phyloP scores from a whole-genome alignment of 2,113 vertebrate genomes.

The Chaetops frenatus region DNA sequence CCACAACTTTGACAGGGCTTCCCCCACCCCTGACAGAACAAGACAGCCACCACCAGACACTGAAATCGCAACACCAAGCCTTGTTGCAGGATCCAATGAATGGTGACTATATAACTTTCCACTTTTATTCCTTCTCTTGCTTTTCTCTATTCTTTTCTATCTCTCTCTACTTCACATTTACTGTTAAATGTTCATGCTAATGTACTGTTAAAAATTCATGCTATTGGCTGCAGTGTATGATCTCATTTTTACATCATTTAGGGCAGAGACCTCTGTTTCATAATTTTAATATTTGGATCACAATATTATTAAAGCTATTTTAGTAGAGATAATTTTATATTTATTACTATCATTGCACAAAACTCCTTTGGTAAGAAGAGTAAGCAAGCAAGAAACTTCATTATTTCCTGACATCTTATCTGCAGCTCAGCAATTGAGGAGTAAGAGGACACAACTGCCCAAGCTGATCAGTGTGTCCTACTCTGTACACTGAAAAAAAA shows the following conservation, averaged over 20 bases:
- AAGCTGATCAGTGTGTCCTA: background rate
- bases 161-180: background rate
- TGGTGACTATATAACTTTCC: no score
- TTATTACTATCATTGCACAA: background rate
- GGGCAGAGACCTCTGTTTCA: background rate
- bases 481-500: background rate
- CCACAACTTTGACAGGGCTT: background rate
- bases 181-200: no score
- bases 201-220: no score
- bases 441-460: background rate
- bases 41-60: background rate
- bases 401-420: background rate
- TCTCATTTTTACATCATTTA: background rate
- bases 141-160: background rate
- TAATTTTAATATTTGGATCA: background rate
- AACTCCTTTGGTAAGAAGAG: background rate
- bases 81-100: fast-evolving
- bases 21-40: background rate
- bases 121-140: background rate
- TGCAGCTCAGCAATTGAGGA: background rate
- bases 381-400: background rate
- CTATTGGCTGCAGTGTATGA: background rate
- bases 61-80: no score
- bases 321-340: background rate
- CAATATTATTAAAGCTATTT: background rate